Base-by-base conservation (phyloP, 2,888 invertebrate genomes). In the Leptinotarsa tumamoca region DNA sequence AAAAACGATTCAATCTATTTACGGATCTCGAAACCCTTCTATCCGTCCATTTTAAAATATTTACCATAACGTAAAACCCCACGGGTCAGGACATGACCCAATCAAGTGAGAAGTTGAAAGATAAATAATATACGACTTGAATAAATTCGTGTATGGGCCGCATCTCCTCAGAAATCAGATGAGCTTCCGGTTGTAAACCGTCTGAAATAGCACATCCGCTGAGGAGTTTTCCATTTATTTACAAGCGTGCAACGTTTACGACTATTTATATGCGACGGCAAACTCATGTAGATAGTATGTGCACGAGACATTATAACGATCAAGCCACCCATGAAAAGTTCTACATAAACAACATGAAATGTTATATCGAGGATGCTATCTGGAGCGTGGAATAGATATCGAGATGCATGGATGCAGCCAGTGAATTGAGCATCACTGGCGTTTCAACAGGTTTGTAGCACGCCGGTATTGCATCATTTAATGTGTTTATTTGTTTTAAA, bases 161-260 rank as follows among this genome's bases (percentile, higher is more conserved):
- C 33, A 63, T 63, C 63, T 63, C 63, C 43, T 43, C 63, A n/a
- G 43, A 69, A 69, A 69, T 51, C 56, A 52, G 27, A 33, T 52
- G 56, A 56, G 56, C 68, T 68, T 68, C 68, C 68, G 68, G 68
- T 68, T 52, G 68, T 68, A 68, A 68, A 52, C 54, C 23, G 52
- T n/a, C 56, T 43, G 56, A 69, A 69, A 69, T 69, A 69, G 54
- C n/a, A 69, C 69, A 51, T 56, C 69, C 51, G 50, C 27, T 52
- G n/a, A 68, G 27, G 33, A 43, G 33, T 56, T 69, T 54, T 69
- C 43, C 56, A 56, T 69, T 69, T 69, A 69, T 69, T 69, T 69
- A 69, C 43, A 69, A 56, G 54, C 69, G 21, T 18, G 56, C 56
- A 43, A 58, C 69, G 27, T 69, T 69, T 69, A 69, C 69, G 69